Evolutionary conservation across 2,797 vertebrate genomes (phyloP).

Genomic region (Choloepus didactylus): DNA sequence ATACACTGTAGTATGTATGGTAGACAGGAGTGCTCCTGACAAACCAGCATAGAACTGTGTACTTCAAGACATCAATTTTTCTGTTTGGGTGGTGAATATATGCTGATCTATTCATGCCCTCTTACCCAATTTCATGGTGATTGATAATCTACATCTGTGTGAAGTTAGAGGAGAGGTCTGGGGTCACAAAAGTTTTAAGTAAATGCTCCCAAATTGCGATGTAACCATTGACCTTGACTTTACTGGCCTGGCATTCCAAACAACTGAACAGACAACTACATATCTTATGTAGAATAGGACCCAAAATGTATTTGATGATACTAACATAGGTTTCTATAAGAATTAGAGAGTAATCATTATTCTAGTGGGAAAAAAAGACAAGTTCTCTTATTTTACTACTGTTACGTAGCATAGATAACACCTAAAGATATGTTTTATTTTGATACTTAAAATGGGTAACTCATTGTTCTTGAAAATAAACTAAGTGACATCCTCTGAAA

Average conservation of each 20-base stretch:
- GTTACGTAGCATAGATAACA: neutral
- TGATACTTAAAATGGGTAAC: neutral
- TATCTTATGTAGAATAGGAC: neutral
- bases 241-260: slow-evolving; percentile 6
- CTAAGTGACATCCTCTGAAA: neutral
- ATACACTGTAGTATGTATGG: neutral
- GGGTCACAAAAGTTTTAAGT: neutral
- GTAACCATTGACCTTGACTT: slow-evolving; percentile 21
- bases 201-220: neutral
- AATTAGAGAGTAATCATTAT: neutral
- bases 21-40: neutral
- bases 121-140: slow-evolving; percentile 21
- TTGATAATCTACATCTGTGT: neutral
- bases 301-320: neutral
- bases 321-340: neutral
- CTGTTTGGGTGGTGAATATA: neutral
- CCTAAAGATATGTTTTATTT: slow-evolving; percentile 20
- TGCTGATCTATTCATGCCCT: slow-evolving; percentile 12
- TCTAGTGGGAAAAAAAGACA: neutral
- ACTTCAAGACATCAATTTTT: neutral
- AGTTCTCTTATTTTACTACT: neutral
- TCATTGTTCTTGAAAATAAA: neutral
- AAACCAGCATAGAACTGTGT: neutral
- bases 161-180: neutral
- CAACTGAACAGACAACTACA: neutral